Evolutionary conservation across 2,797 vertebrate genomes (phyloP).

Genomic region (Eulemur mongoz): DNA sequence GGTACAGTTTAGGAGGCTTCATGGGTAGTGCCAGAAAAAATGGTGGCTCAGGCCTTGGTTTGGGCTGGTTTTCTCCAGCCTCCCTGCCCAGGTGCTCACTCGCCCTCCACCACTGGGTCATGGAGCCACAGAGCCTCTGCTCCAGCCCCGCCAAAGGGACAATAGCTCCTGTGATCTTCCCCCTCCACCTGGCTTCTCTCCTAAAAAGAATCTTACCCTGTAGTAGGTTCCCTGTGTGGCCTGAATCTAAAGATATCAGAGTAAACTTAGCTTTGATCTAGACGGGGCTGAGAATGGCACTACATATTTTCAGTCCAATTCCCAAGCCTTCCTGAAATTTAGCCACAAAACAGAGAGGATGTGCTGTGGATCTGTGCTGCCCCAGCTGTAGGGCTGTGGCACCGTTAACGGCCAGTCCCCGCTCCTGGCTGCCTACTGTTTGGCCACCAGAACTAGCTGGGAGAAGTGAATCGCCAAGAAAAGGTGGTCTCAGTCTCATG

Average conservation of each 20-base stretch:
- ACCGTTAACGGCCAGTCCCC: accelerated
- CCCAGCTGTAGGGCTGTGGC: background rate
- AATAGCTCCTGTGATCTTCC: too few relatives aligned
- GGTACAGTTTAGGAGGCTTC: background rate
- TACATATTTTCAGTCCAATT: background rate
- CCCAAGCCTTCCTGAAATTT: background rate
- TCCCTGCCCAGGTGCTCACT: background rate
- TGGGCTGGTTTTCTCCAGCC: background rate
- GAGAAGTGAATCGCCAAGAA: background rate
- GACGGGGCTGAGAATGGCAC: background rate
- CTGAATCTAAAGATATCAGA: background rate
- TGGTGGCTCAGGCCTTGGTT: background rate
- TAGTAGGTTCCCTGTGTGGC: background rate
- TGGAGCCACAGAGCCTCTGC: background rate
- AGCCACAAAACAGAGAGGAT: background rate
- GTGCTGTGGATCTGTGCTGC: too few relatives aligned
- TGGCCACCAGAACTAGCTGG: background rate
- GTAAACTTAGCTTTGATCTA: background rate
- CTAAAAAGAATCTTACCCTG: background rate
- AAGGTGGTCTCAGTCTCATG: background rate
- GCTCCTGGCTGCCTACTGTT: background rate
- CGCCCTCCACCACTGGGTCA: accelerated
- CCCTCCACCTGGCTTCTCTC: background rate
- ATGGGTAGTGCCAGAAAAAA: background rate
- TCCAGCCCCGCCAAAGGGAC: background rate